phyloP scores from a whole-genome alignment of 2,113 vertebrate species.

The Thalassoma bifasciatum region DNA sequence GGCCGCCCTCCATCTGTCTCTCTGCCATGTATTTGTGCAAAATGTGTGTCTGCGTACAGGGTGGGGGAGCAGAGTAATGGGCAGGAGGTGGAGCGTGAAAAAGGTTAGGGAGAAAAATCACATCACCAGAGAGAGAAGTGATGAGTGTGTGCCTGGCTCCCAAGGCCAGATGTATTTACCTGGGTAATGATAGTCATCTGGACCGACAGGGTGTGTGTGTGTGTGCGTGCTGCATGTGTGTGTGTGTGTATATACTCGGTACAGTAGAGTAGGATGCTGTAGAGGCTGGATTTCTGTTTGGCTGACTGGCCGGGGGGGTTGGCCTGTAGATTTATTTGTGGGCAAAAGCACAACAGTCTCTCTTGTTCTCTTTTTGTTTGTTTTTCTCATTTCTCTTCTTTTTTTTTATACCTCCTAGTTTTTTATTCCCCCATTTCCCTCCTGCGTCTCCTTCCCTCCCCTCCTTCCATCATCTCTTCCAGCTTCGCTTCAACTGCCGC shows the following conservation, averaged over 20 bases:
- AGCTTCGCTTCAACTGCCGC: slow-evolving; percentile 85
- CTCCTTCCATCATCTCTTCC: slow-evolving; percentile 54
- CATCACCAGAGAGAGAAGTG: slow-evolving; percentile 69
- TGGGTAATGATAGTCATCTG: slow-evolving; percentile 82
- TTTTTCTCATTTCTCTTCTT: slow-evolving; percentile 55
- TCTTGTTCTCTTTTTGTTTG: slow-evolving; percentile 56
- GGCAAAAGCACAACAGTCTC: slow-evolving; percentile 40
- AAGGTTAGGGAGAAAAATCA: slow-evolving; percentile 74
- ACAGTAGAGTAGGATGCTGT: slow-evolving; percentile 17
- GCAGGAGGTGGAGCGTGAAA: slow-evolving; percentile 74
- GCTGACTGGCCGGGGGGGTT: slow-evolving; percentile 28
- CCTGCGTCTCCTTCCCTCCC: slow-evolving; percentile 44
- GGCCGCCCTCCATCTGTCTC: slow-evolving; percentile 20
- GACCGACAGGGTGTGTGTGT: slow-evolving; percentile 52
- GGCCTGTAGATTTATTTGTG: slow-evolving; percentile 61
- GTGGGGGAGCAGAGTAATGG: slow-evolving; percentile 59
- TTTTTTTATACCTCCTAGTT: slow-evolving; percentile 14
- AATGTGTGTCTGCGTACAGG: slow-evolving; percentile 46
- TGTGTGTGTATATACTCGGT: slow-evolving; percentile 36
- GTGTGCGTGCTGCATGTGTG: slow-evolving; percentile 53
- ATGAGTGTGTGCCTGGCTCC: slow-evolving; percentile 65
- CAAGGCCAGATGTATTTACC: slow-evolving; percentile 81
- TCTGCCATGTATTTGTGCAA: slow-evolving; percentile 40
- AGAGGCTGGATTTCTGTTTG: slow-evolving; percentile 62
- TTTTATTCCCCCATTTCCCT: background rate